A percentile compares a stretch with the other conserved stretches of the same genome.
phyloP scores from a whole-genome alignment of 2,888 invertebrate species.

The Phengaris alcon region DNA sequence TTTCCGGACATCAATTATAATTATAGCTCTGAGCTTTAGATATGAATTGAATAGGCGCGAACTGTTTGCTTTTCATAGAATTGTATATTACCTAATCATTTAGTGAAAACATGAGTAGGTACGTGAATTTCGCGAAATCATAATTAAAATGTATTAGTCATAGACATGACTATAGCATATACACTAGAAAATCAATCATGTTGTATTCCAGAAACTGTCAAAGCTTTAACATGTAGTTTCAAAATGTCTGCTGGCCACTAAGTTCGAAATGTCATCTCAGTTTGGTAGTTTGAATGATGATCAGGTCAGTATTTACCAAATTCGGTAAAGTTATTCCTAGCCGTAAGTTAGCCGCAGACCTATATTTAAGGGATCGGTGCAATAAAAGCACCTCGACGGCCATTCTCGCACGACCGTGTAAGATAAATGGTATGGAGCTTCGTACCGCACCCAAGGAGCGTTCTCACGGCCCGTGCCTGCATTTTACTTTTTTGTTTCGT shows the following conservation, averaged over 20 bases:
- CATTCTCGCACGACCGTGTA: constrained; percentile 77
- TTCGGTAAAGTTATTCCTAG: constrained; percentile 21
- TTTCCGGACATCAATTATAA: neutral
- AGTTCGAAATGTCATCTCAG: neutral
- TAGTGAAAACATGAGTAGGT: neutral
- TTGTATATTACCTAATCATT: neutral
- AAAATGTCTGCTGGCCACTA: neutral
- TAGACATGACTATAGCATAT: neutral
- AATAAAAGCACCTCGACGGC: constrained; percentile 75
- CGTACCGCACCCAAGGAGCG: constrained; percentile 62
- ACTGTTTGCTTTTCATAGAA: neutral
- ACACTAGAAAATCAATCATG: neutral
- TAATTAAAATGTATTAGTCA: neutral
- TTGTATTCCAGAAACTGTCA: neutral
- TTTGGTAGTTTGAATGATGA: neutral
- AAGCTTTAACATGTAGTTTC: neutral
- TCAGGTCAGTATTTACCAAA: neutral
- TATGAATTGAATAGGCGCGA: neutral
- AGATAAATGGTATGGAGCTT: constrained; percentile 73
- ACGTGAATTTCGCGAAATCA: neutral
- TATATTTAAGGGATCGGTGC: constrained; percentile 76
- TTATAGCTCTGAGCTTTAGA: neutral
- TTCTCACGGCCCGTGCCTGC: constrained; percentile 77
- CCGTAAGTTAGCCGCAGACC: constrained; percentile 48
- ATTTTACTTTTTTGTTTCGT: constrained; percentile 71